Evolutionary conservation across 2,888 invertebrate genomes (phyloP).

Genomic region (Cyrtodaria siliqua): DNA sequence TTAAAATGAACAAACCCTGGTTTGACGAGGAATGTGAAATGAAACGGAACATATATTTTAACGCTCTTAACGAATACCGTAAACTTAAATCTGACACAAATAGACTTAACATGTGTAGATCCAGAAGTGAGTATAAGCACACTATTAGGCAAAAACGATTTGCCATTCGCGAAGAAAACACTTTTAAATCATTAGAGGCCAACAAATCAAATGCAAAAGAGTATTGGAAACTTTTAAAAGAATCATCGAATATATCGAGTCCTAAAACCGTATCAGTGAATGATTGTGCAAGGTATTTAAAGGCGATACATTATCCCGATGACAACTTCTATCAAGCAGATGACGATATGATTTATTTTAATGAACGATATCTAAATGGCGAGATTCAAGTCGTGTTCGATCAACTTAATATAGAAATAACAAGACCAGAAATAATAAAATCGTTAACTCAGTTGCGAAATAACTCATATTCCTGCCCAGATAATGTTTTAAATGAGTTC

Average conservation of each 20-base stretch:
- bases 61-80: neutral
- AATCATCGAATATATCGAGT: neutral
- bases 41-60: conserved; percentile 1
- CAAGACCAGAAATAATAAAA: no score
- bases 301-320: conserved; percentile 6
- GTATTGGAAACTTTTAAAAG: conserved; percentile 13
- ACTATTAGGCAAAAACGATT: neutral
- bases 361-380: no score
- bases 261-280: neutral
- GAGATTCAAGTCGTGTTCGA: no score
- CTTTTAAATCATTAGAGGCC: neutral
- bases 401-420: no score
- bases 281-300: conserved; percentile 9
- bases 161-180: neutral
- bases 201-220: conserved; percentile 7
- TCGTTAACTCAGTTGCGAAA: no score
- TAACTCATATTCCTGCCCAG: no score
- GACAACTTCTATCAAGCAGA: conserved; percentile 12
- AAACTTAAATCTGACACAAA: neutral
- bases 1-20: neutral
- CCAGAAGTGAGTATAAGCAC: conserved; percentile 1
- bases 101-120: neutral
- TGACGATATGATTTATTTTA: neutral
- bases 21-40: conserved; percentile 2
- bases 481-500: no score